Percentiles rank a stretch among this genome's conserved stretches.
These are phyloP conservation scores for Anneissia japonica DNA, from an alignment of 35 echinoderm and acorn worm genomes.

Conservation along the genomic window DNA sequence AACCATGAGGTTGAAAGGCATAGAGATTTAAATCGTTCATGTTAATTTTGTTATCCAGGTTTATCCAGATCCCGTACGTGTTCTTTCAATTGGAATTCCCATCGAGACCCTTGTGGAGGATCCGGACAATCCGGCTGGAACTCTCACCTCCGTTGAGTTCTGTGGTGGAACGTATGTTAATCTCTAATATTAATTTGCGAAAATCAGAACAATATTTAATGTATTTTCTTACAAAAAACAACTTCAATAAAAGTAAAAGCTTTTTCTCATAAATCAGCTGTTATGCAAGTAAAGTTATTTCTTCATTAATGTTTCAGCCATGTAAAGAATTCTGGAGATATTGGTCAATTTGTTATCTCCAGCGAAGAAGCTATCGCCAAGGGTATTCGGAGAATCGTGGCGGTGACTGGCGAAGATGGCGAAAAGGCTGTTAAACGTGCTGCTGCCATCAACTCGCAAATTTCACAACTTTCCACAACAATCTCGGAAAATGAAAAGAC, in stretches of 20 bases:
- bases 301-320: slow-evolving; percentile 46
- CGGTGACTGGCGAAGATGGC: slow-evolving; percentile 84
- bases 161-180: slow-evolving; percentile 96
- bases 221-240: too few species aligned
- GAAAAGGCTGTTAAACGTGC: slow-evolving; percentile 83
- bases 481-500: slow-evolving; percentile 44
- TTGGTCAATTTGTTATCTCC: slow-evolving; percentile 84
- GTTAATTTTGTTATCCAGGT: slow-evolving; percentile 36
- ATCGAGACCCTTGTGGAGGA: slow-evolving; percentile 71
- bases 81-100: slow-evolving; percentile 78
- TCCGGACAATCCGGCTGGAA: slow-evolving; percentile 72
- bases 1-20: too few species aligned
- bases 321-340: slow-evolving; percentile 85
- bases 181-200: too few species aligned
- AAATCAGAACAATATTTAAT: too few species aligned
- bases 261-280: neutral
- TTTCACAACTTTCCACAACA: slow-evolving; percentile 47
- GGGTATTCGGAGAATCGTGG: slow-evolving; percentile 84
- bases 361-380: slow-evolving; percentile 88
- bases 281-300: neutral
- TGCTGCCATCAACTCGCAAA: slow-evolving; percentile 29
- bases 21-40: too few species aligned
- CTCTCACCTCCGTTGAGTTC: slow-evolving; percentile 85
- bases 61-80: slow-evolving; percentile 92
- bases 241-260: neutral